These are phyloP conservation scores for Diplodus puntazzo DNA, from an alignment of 2,797 vertebrate genomes.

Conservation along the genomic window DNA sequence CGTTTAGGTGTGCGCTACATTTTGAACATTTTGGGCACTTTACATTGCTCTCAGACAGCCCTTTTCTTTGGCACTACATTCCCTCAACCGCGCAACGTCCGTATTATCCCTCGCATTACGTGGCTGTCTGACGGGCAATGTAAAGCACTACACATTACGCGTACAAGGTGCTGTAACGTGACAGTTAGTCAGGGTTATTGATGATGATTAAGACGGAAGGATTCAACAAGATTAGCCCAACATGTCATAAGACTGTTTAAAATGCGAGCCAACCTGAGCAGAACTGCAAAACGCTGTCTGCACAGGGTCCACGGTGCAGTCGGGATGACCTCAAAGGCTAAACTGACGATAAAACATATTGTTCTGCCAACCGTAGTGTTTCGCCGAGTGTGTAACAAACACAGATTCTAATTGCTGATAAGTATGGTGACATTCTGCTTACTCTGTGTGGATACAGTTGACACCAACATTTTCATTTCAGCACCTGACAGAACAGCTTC, in stretches of 20 bases:
- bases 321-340: neutral
- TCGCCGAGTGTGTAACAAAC: conserved; percentile 18
- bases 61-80: too few relatives aligned
- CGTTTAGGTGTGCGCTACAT: too few relatives aligned
- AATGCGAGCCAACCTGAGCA: neutral
- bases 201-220: neutral
- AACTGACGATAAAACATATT: neutral
- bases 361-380: neutral
- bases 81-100: too few relatives aligned
- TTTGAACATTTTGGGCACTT: too few relatives aligned
- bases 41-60: too few relatives aligned
- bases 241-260: neutral
- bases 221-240: too few relatives aligned
- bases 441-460: conserved; percentile 10
- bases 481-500: conserved; percentile 5
- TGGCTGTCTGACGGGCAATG: too few relatives aligned
- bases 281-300: neutral
- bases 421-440: conserved; percentile 9
- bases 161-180: too few relatives aligned
- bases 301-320: neutral
- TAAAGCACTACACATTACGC: too few relatives aligned
- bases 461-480: conserved; percentile 18
- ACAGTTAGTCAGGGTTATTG: too few relatives aligned
- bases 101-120: too few relatives aligned
- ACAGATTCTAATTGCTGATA: neutral